phyloP scores from a whole-genome alignment of 92 coral and sea anemone genomes.

The Bergia sp. region DNA sequence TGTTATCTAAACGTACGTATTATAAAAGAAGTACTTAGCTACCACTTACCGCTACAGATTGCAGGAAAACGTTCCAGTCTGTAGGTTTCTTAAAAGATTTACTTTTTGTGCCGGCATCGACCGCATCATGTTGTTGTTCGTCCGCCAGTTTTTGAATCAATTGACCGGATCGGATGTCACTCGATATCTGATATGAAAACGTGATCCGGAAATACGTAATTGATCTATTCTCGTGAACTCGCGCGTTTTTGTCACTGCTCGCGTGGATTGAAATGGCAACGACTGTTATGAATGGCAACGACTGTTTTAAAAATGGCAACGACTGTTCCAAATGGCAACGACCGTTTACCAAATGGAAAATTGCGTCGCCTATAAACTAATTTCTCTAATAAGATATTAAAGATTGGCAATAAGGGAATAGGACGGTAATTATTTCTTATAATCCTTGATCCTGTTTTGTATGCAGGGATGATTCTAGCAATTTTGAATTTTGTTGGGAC shows the following conservation, averaged over 20 bases:
- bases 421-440: too few relatives aligned
- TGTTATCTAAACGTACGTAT: background rate
- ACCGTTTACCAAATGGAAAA: background rate
- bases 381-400: background rate
- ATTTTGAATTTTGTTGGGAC: too few relatives aligned
- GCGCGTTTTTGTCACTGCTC: background rate
- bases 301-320: slow-evolving; percentile 3
- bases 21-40: slow-evolving; percentile 4
- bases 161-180: slow-evolving; percentile 28
- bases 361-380: background rate
- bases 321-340: background rate
- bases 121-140: background rate
- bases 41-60: slow-evolving; percentile 30
- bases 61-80: slow-evolving; percentile 29
- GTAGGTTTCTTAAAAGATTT: slow-evolving; percentile 21
- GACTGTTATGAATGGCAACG: slow-evolving; percentile 1
- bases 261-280: background rate
- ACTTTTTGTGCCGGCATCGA: slow-evolving; percentile 12
- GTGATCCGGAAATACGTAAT: slow-evolving; percentile 22
- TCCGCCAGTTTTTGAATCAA: slow-evolving; percentile 12
- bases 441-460: too few relatives aligned
- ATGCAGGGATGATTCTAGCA: too few relatives aligned
- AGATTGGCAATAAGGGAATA: too few relatives aligned
- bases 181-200: slow-evolving; percentile 2
- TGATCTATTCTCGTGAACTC: slow-evolving; percentile 8